Base-by-base conservation (phyloP, 2,797 vertebrate genomes). In the Octomys mimax region DNA sequence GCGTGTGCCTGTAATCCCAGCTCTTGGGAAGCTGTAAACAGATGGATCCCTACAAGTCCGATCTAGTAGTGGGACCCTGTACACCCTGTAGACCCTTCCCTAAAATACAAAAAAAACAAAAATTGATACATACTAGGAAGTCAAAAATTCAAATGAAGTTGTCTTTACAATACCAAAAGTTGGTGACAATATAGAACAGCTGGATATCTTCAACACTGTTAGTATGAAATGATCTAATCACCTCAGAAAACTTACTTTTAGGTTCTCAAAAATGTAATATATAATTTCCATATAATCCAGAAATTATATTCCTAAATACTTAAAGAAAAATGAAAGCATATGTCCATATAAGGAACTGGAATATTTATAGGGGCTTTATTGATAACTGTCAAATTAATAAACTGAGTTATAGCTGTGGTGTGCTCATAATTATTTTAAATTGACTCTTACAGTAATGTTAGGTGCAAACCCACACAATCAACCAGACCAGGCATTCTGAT, bases 371-470 rank as follows among this genome's bases (percentile, higher is more conserved):
- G 3, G 22, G 52, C 8, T 92, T 79, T 64, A 79, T 54, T 95
- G 13, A 42, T 88, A 79, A 73, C 22, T 49, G 21, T 39, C 49
- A 57, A 96, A n/a, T 70, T 52, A 94, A 91, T 77, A 68, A 87
- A 90, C 24, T 70, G 77, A 70, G 10, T 92, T 59, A 80, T 26
- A 61, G 31, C 31, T 33, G 39, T 39, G 83, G 5, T 24, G 26
- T 73, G 36, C 39, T 42, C 10, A 42, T 42, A 42, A 42, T 71
- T 42, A 73, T 42, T 73, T 42, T 36, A 70, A 70, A 19, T 70
- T 73, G 71, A 73, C 71, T 73, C 71, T 39, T 71, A 13, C 22
- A 42, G 22, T 14, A 54, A 14, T 54, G 52, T 54, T 54, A 54
- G 49, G 52, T 54, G 52, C 13, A 11, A 14, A 13, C 52, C 13